phyloP scores from a whole-genome alignment of 1,140 invertebrate species.

The Holcopasites calliopsidis region DNA sequence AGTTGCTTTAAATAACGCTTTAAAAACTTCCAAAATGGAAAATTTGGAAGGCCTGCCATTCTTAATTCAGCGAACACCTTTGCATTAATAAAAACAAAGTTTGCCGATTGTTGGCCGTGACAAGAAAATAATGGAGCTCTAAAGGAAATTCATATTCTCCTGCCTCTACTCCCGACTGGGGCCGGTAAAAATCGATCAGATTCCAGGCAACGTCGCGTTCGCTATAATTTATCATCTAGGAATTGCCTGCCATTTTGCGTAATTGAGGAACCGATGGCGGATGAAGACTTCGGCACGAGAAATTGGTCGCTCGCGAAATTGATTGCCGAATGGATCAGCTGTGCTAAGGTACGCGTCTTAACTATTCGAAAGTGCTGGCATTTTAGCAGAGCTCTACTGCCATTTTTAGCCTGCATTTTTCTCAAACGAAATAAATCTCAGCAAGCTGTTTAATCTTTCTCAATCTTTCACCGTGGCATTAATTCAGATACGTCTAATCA shows the following conservation, averaged over 20 bases:
- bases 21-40: too few species aligned
- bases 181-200: constrained; percentile 54
- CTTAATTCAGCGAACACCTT: too few species aligned
- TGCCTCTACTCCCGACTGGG: background rate
- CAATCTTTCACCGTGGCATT: background rate
- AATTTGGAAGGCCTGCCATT: too few species aligned
- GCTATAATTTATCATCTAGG: constrained; percentile 62
- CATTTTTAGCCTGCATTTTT: constrained; percentile 18
- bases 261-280: constrained; percentile 54
- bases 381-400: constrained; percentile 10
- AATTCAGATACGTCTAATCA: background rate
- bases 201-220: constrained; percentile 38
- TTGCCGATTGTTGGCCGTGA: too few species aligned
- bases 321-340: constrained; percentile 60
- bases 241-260: constrained; percentile 60
- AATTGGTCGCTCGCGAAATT: constrained; percentile 64
- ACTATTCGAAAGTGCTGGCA: constrained; percentile 23
- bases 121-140: background rate
- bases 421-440: constrained; percentile 9
- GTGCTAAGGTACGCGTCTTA: constrained; percentile 23
- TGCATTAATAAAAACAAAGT: too few species aligned
- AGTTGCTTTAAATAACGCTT: too few species aligned
- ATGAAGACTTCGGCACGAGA: constrained; percentile 49
- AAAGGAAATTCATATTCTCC: background rate
- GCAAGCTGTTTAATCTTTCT: background rate